Percentiles rank a stretch among this genome's conserved stretches.
phyloP scores from a whole-genome alignment of 2,797 vertebrate species.

The Psittacula echo region DNA sequence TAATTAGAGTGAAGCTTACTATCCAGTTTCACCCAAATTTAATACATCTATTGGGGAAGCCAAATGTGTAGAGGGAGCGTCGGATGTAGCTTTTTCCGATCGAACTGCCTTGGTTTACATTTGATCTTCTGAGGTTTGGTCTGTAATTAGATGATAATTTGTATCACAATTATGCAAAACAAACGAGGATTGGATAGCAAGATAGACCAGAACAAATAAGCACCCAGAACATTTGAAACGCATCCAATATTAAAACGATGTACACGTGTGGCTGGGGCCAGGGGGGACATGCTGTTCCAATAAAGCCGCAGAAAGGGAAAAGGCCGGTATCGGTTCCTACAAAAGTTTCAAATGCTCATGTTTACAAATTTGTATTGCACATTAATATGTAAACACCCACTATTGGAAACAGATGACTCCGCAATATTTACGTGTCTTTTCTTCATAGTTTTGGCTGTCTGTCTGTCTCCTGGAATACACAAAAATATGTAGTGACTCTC shows the following conservation, averaged over 20 bases:
- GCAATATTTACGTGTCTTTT: slow-evolving; percentile 16
- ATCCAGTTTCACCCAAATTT: slow-evolving; percentile 49
- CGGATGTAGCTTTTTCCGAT: slow-evolving; percentile 4
- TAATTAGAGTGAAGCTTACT: slow-evolving; percentile 21
- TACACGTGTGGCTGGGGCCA: slow-evolving; percentile 48
- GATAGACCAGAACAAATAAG: slow-evolving; percentile 70
- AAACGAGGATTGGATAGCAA: slow-evolving; percentile 68
- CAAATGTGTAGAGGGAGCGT: background rate
- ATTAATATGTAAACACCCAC: slow-evolving; percentile 76
- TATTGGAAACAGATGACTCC: slow-evolving; percentile 74
- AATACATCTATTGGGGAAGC: slow-evolving; percentile 3
- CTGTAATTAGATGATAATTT: slow-evolving; percentile 79
- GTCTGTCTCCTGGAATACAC: slow-evolving; percentile 35
- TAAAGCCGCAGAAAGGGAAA: slow-evolving; percentile 70
- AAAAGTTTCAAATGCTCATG: slow-evolving; percentile 72
- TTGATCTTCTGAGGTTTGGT: slow-evolving; percentile 64
- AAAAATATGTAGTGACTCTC: background rate
- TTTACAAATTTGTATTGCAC: slow-evolving; percentile 82
- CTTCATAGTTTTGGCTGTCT: slow-evolving; percentile 2
- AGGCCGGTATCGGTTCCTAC: slow-evolving; percentile 62
- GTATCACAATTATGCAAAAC: slow-evolving; percentile 75
- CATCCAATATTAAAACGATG: slow-evolving; percentile 64
- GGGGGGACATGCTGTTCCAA: slow-evolving; percentile 77
- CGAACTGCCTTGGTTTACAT: slow-evolving; percentile 27
- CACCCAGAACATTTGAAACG: slow-evolving; percentile 67